These are phyloP conservation scores for Ancistrus triradiatus DNA, from an alignment of 2,113 vertebrate genomes.

Conservation along the genomic window DNA sequence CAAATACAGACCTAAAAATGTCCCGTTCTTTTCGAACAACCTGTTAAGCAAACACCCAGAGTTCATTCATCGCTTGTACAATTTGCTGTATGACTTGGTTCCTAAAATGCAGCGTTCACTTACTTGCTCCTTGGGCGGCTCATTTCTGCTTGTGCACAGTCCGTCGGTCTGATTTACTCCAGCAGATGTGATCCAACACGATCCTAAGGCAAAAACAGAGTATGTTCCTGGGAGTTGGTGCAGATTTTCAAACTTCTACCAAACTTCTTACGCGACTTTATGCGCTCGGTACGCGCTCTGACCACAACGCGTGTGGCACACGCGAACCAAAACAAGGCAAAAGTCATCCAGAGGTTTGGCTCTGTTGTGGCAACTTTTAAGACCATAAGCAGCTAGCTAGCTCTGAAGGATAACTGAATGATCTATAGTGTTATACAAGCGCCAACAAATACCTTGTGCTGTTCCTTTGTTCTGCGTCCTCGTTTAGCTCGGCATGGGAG, in stretches of 20 bases:
- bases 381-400: too few relatives aligned
- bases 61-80: too few relatives aligned
- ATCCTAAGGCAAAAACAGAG: background rate
- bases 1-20: too few relatives aligned
- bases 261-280: background rate
- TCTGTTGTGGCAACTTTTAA: too few relatives aligned
- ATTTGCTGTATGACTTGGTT: too few relatives aligned
- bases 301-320: too few relatives aligned
- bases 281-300: background rate
- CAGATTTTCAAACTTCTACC: background rate
- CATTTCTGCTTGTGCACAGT: background rate
- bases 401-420: too few relatives aligned
- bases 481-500: conserved; percentile 23
- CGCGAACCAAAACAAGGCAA: background rate
- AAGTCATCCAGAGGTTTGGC: background rate
- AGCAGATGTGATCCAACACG: background rate
- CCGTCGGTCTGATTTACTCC: background rate
- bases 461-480: conserved; percentile 12
- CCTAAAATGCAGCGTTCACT: conserved; percentile 11
- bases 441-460: conserved; percentile 42
- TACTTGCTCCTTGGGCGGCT: conserved; percentile 9
- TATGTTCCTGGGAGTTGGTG: background rate
- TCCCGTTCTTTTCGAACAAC: too few relatives aligned
- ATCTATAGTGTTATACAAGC: too few relatives aligned
- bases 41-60: too few relatives aligned